phyloP scores from a whole-genome alignment of 1,140 invertebrate species.

The Drosophila pseudoobscura region DNA sequence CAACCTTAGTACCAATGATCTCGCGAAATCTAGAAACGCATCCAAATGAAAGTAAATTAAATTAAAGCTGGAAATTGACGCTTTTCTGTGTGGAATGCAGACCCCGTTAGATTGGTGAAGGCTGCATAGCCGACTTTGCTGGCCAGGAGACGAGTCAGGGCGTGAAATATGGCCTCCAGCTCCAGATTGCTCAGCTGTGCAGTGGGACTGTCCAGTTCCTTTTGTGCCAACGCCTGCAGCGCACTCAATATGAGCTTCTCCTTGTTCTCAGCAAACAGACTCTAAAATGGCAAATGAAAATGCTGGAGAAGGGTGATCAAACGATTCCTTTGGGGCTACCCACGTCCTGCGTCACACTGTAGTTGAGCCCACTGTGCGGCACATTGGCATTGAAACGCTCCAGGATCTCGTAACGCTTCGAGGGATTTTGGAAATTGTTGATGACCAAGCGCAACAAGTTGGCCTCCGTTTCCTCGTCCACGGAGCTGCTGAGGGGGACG shows the following conservation, averaged over 20 bases:
- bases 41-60: background rate
- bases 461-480: slow-evolving; percentile 98
- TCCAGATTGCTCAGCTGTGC: slow-evolving; percentile 86
- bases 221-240: slow-evolving; percentile 89
- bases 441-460: slow-evolving; percentile 84
- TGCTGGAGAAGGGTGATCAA: background rate
- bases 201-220: slow-evolving; percentile 86
- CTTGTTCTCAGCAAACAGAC: slow-evolving; percentile 99
- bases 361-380: slow-evolving; percentile 97
- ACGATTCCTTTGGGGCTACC: slow-evolving; percentile 73
- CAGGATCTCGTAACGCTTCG: slow-evolving; percentile 88
- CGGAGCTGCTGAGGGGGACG: slow-evolving; percentile 92
- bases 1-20: slow-evolving; percentile 95
- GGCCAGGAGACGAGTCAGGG: slow-evolving; percentile 94
- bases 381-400: slow-evolving; percentile 98
- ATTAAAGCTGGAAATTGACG: background rate
- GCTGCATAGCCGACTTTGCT: slow-evolving; percentile 99
- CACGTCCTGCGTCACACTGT: slow-evolving; percentile 98
- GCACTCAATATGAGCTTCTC: slow-evolving; percentile 96
- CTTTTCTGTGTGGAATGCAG: slow-evolving; percentile 47
- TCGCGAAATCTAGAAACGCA: slow-evolving; percentile 91
- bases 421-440: slow-evolving; percentile 79
- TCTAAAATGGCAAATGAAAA: slow-evolving; percentile 84
- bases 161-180: slow-evolving; percentile 97
- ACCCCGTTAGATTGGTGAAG: slow-evolving; percentile 95